Conservation (phyloP, 2,797 vertebrate species). For the Anas bahamensis region DNA sequence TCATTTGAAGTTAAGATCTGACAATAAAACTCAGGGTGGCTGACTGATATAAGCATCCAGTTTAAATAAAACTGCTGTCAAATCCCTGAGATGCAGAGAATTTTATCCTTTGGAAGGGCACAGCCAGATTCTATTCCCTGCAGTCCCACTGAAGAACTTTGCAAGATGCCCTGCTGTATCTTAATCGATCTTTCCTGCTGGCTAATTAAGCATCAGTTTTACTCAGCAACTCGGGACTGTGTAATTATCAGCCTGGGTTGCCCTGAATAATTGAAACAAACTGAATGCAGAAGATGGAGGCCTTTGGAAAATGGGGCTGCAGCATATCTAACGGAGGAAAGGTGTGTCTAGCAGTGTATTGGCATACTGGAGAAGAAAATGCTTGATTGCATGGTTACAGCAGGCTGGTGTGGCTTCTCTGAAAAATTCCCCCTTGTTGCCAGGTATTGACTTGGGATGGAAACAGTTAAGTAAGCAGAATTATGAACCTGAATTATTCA, state of each 20-base stretch:
- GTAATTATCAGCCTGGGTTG: conserved; percentile 80
- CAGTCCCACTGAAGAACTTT: conserved; percentile 71
- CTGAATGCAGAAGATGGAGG: conserved; percentile 43
- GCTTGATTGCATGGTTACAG: background rate
- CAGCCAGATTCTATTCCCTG: conserved; percentile 67
- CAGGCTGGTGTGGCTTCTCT: background rate
- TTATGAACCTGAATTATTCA: background rate
- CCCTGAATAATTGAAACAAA: conserved; percentile 78
- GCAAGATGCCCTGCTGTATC: conserved; percentile 73
- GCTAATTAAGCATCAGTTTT: conserved; percentile 81
- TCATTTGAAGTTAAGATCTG: background rate
- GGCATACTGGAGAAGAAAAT: background rate
- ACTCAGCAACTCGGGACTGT: conserved; percentile 74
- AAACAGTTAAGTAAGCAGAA: background rate
- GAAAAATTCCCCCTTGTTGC: background rate
- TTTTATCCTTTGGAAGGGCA: conserved; percentile 75
- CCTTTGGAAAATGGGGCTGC: background rate
- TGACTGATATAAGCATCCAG: background rate
- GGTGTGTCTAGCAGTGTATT: background rate
- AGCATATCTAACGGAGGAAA: background rate
- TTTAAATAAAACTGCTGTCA: conserved; percentile 19
- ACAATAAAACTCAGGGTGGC: conserved; percentile 4
- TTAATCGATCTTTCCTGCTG: conserved; percentile 80
- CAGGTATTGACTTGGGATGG: background rate
- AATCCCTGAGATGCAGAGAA: conserved; percentile 21